Evolutionary conservation across 2,797 vertebrate species (phyloP).

Genomic region (Leontocebus nigricollis): DNA sequence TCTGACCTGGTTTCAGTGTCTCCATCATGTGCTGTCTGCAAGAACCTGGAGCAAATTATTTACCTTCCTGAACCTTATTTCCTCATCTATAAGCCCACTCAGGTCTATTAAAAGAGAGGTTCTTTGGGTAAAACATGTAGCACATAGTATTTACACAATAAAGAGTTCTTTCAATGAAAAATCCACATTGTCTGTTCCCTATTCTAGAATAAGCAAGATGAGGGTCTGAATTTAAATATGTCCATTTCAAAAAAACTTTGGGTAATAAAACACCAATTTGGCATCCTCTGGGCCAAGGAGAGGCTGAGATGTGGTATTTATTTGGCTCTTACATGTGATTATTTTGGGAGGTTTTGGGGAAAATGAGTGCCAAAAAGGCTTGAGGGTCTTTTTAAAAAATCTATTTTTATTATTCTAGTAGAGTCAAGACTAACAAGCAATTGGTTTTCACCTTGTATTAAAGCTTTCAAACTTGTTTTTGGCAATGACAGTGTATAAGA

Average conservation of each 20-base stretch:
- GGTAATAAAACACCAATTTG: slow-evolving; percentile 47
- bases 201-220: slow-evolving; percentile 2
- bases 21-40: neutral
- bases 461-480: slow-evolving; percentile 64
- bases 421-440: slow-evolving; percentile 51
- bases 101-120: neutral
- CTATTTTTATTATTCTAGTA: slow-evolving; percentile 62
- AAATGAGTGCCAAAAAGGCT: slow-evolving; percentile 49
- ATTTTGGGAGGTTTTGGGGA: slow-evolving; percentile 60
- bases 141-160: neutral
- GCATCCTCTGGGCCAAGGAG: slow-evolving; percentile 13
- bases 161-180: slow-evolving; percentile 7
- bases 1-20: neutral
- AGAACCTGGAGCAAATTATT: neutral
- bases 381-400: neutral
- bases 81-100: neutral
- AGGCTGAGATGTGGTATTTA: slow-evolving; percentile 53
- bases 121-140: neutral
- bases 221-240: neutral
- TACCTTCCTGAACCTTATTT: neutral
- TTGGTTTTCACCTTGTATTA: slow-evolving; percentile 64
- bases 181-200: neutral
- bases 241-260: neutral
- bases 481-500: slow-evolving; percentile 17
- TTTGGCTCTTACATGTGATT: slow-evolving; percentile 55